Evolutionary conservation across 2,797 vertebrate genomes (phyloP).

Genomic region (Tiaroga cobitis): DNA sequence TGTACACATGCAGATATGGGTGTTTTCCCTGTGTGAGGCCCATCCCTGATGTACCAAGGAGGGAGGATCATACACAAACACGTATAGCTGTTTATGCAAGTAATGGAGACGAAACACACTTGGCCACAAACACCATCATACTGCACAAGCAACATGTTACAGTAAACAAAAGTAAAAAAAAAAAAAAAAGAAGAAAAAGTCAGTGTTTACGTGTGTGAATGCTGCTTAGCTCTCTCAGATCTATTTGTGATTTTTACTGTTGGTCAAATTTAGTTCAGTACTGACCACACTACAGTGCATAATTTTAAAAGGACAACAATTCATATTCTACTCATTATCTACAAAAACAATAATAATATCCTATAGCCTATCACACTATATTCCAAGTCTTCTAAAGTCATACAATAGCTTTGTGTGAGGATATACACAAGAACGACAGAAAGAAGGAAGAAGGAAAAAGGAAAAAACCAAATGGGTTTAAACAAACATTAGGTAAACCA

Average conservation of each 20-base stretch:
- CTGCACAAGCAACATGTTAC: slow-evolving; percentile 15
- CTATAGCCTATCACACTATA: background rate
- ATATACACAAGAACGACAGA: too few relatives aligned
- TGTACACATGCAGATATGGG: background rate
- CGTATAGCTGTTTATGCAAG: slow-evolving; percentile 18
- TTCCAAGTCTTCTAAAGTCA: background rate
- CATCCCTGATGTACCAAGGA: slow-evolving; percentile 32
- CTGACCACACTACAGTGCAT: background rate
- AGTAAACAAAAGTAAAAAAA: background rate
- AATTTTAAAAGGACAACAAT: background rate
- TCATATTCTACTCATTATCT: background rate
- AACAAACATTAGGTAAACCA: background rate
- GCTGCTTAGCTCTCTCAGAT: slow-evolving; percentile 31
- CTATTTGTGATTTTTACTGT: slow-evolving; percentile 7
- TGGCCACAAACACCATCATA: background rate
- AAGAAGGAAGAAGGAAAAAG: slow-evolving; percentile 15
- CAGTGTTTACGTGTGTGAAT: background rate
- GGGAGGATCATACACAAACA: slow-evolving; percentile 36
- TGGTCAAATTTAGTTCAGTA: background rate
- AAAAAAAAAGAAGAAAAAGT: too few relatives aligned
- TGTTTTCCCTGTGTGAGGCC: slow-evolving; percentile 15
- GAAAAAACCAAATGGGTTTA: slow-evolving; percentile 20
- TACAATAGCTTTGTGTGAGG: background rate
- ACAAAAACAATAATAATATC: background rate
- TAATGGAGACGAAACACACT: background rate